Conservation (phyloP, 1,140 invertebrate genomes). For the Drosophila sp. region DNA sequence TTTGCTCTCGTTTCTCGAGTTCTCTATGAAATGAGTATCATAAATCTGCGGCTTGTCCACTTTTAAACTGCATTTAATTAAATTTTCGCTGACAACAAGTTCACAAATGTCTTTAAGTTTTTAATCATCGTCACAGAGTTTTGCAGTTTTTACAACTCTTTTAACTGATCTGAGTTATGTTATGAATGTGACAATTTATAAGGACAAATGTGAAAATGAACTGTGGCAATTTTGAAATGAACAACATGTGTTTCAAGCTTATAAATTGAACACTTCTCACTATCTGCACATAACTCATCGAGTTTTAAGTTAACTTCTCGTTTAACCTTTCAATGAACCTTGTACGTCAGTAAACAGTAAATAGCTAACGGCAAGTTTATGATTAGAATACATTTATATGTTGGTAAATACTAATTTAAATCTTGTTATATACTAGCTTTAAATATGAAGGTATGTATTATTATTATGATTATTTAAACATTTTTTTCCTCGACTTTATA, state of each 20-base stretch:
- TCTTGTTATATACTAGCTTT: background rate
- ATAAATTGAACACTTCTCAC: background rate
- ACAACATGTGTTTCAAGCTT: background rate
- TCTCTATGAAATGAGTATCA: too few relatives aligned
- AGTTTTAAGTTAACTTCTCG: background rate
- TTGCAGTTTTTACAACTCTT: background rate
- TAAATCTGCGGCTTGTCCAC: too few relatives aligned
- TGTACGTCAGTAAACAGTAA: too few relatives aligned
- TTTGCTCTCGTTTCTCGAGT: too few relatives aligned
- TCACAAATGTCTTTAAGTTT: too few relatives aligned
- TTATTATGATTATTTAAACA: conserved; percentile 4
- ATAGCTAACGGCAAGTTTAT: too few relatives aligned
- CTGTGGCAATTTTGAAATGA: conserved; percentile 1
- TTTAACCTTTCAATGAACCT: background rate
- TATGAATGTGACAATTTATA: background rate
- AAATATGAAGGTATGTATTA: background rate
- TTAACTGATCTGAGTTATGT: background rate
- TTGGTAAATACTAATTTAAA: background rate
- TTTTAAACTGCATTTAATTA: too few relatives aligned
- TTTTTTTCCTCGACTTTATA: background rate
- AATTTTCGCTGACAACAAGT: too few relatives aligned
- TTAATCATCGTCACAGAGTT: background rate
- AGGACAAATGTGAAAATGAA: background rate
- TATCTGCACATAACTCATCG: background rate
- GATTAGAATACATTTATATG: background rate